A percentile compares a stretch with the other conserved stretches of the same genome.
Evolutionary conservation across 2,888 invertebrate species (phyloP).

Genomic region (Opisthograptis luteolata): DNA sequence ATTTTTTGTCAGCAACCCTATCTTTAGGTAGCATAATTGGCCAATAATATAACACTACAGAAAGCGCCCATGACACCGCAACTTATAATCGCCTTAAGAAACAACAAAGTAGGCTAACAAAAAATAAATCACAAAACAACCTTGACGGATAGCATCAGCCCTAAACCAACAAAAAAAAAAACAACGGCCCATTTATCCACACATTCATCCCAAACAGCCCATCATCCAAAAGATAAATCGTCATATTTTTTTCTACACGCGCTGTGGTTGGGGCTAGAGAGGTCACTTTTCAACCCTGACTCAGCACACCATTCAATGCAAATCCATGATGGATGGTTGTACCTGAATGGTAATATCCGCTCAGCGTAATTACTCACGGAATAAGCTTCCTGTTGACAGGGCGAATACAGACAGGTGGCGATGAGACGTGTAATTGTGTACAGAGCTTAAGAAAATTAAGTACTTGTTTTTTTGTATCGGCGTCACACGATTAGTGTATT

Average conservation of each 20-base stretch:
- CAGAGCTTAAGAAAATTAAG: too few species aligned
- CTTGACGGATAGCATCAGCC: too few species aligned
- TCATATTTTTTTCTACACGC: slow-evolving; percentile 6
- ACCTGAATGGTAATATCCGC: slow-evolving; percentile 30
- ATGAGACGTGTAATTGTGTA: too few species aligned
- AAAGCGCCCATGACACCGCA: too few species aligned
- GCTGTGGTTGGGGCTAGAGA: slow-evolving; percentile 9
- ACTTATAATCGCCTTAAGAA: too few species aligned
- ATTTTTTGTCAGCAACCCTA: too few species aligned
- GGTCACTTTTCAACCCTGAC: slow-evolving; percentile 26
- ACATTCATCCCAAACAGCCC: slow-evolving; percentile 4
- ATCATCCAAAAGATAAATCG: slow-evolving; percentile 10
- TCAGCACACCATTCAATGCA: slow-evolving; percentile 34
- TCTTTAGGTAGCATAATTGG: too few species aligned
- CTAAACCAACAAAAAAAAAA: background rate
- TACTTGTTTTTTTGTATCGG: too few species aligned
- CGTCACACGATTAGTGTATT: too few species aligned
- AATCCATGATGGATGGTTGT: slow-evolving; percentile 35
- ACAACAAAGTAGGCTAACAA: too few species aligned
- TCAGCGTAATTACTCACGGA: slow-evolving; percentile 33
- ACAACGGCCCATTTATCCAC: slow-evolving; percentile 13
- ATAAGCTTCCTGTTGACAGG: slow-evolving; percentile 33
- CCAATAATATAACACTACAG: too few species aligned
- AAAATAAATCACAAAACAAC: background rate
- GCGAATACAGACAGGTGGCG: slow-evolving; percentile 12